phyloP scores from a whole-genome alignment of 2,797 vertebrate species.

The Rhadinocentrus ornatus region DNA sequence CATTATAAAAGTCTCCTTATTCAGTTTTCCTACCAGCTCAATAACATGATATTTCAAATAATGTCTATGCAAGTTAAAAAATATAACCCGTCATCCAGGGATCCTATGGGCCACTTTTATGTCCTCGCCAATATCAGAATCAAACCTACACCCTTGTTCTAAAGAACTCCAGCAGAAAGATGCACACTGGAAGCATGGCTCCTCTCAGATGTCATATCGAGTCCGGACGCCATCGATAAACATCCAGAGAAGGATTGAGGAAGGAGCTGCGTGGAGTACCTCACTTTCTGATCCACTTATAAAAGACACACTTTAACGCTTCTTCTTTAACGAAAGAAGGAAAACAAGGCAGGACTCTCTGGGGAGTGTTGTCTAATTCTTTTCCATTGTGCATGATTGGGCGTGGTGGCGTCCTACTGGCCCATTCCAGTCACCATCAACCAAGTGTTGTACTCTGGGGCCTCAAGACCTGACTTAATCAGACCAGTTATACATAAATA shows the following conservation, averaged over 20 bases:
- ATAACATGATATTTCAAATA: too few species aligned
- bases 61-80: background rate
- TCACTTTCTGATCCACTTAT: slow-evolving; percentile 58
- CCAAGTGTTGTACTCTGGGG: slow-evolving; percentile 65
- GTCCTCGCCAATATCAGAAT: background rate
- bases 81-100: background rate
- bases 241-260: slow-evolving; percentile 70
- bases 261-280: slow-evolving; percentile 37
- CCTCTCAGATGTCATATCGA: slow-evolving; percentile 45
- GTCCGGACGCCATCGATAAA: slow-evolving; percentile 64
- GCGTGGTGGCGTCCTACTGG: slow-evolving; percentile 70
- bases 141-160: background rate
- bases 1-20: background rate
- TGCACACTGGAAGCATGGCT: background rate
- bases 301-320: slow-evolving; percentile 60
- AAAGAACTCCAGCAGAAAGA: background rate
- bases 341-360: slow-evolving; percentile 52
- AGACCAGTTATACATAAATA: slow-evolving; percentile 77
- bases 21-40: background rate
- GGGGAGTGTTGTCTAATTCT: slow-evolving; percentile 59
- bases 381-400: slow-evolving; percentile 50
- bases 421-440: slow-evolving; percentile 79
- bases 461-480: slow-evolving; percentile 75
- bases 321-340: slow-evolving; percentile 55
- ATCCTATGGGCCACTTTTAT: too few species aligned